Percentiles rank a stretch among this genome's conserved stretches.
Evolutionary conservation across 2,113 vertebrate species (phyloP).

Genomic region (Leucopsar rothschildi): DNA sequence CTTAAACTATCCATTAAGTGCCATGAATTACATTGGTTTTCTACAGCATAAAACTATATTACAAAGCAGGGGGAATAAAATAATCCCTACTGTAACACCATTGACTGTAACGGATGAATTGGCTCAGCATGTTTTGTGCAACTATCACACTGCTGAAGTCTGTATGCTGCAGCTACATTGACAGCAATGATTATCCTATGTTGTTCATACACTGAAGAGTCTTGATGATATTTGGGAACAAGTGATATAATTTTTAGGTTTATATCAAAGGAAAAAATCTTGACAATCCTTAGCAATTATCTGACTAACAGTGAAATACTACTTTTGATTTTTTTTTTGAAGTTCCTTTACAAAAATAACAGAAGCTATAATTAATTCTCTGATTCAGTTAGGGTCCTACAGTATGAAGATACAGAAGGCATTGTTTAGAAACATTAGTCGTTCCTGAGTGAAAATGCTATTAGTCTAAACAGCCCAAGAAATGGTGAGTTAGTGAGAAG

Average conservation of each 20-base stretch:
- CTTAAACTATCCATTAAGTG: slow-evolving; percentile 44
- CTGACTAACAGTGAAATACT: background rate
- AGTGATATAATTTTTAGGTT: background rate
- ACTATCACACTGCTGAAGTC: background rate
- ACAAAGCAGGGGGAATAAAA: background rate
- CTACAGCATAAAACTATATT: background rate
- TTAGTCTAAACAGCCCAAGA: background rate
- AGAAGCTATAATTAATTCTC: background rate
- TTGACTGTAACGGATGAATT: slow-evolving; percentile 39
- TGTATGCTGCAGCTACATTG: background rate
- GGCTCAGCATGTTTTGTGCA: background rate
- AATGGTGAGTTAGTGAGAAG: background rate
- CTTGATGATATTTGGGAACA: background rate
- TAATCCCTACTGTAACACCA: slow-evolving; percentile 20
- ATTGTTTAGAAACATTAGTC: background rate
- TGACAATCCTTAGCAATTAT: background rate
- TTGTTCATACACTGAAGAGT: background rate
- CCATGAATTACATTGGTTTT: slow-evolving; percentile 37
- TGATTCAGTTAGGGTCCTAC: background rate
- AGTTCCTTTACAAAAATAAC: background rate
- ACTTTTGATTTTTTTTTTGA: background rate
- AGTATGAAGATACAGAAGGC: background rate
- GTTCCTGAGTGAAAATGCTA: background rate
- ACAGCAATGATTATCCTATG: background rate
- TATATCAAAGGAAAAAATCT: background rate